A percentile compares a stretch with the other conserved stretches of the same genome.
Conservation (phyloP, 2,888 invertebrate species). For the Phyllotreta striolata region DNA sequence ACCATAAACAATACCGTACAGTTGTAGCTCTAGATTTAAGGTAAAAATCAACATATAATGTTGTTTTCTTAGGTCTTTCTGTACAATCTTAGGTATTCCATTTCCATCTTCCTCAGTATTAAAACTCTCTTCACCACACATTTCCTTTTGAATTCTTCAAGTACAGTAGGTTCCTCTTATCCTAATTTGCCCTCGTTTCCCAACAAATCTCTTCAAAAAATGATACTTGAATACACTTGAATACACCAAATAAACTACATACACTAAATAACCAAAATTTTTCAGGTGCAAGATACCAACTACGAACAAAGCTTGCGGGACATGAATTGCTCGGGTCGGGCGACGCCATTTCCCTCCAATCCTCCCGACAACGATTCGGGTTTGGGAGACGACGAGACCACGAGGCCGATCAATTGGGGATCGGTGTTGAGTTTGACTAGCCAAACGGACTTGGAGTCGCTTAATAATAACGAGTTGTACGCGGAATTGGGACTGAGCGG, state of each 20-base stretch:
- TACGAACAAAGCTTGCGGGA: slow-evolving; percentile 62
- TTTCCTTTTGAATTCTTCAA: no score
- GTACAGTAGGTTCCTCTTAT: no score
- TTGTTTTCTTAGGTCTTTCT: no score
- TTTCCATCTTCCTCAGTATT: not conserved
- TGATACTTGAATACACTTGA: no score
- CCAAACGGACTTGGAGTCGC: slow-evolving; percentile 84
- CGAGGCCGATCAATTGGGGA: slow-evolving; percentile 89
- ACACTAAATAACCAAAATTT: not conserved
- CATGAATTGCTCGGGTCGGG: slow-evolving; percentile 67
- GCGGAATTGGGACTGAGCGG: slow-evolving; percentile 73
- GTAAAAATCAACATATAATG: no score
- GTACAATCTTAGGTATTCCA: not conserved
- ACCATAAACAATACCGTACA: not conserved
- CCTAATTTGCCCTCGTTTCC: no score
- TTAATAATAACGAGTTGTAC: slow-evolving; percentile 82
- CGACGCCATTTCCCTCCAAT: slow-evolving; percentile 73
- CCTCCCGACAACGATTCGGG: slow-evolving; percentile 75
- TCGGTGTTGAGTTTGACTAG: slow-evolving; percentile 87
- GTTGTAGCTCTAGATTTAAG: no score
- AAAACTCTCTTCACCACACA: slow-evolving; percentile 37
- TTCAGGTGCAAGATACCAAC: slow-evolving; percentile 30
- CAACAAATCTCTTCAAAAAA: no score
- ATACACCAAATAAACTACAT: no score
- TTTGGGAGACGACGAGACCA: slow-evolving; percentile 75